Base-by-base conservation (phyloP, 2,113 vertebrate genomes). In the Hassar affinis region DNA sequence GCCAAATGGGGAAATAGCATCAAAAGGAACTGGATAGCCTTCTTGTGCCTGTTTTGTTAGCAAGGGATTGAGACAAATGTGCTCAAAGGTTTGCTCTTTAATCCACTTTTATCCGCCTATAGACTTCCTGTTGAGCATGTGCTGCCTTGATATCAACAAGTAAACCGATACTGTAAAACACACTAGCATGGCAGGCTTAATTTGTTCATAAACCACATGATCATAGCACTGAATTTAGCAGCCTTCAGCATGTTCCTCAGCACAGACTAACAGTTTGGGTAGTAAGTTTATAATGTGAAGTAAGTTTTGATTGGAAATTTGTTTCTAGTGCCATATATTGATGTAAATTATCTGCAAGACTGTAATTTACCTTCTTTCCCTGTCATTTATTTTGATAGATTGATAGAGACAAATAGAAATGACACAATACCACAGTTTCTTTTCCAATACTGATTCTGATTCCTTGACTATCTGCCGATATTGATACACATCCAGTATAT, bases 11-110 rank as follows among this genome's bases (percentile, higher is more conserved):
- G 9, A 38, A 22, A 75, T 71, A 74, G 56, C 38, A 79, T 25
- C 68, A 56, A 81, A 79, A 80, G 62, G 71, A 88, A 86, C 64
- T 84, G 83, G 52, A 88, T 85, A 84, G 38, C 14, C 57, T 75
- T 68, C 56, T 47, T 68, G 56, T 54, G 45, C 57, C 42, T 80
- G 52, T 82, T 80, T 76, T 80, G 22, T 54, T 57, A 51, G 20
- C 33, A 78, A 42, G 75, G 45, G 20, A 45, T 68, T 75, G 68
- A 62, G 35, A 38, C 25, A 49, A 52, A 33, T 74, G 77, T 75
- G 69, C 2, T 59, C 45, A 61, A 57, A 27, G 15, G 22, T 61
- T 61, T 74, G n/a, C 69, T 59, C 80, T 61, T 42, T 74, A 72
- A 74, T 82, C 15, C 69, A 38, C 22, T 27, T 77, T 56, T 54